Percentiles rank a stretch among this genome's conserved stretches.
Conservation (phyloP, 30 jellyfish, hydroid and myxozoan species). For the Rhopilema esculentum region DNA sequence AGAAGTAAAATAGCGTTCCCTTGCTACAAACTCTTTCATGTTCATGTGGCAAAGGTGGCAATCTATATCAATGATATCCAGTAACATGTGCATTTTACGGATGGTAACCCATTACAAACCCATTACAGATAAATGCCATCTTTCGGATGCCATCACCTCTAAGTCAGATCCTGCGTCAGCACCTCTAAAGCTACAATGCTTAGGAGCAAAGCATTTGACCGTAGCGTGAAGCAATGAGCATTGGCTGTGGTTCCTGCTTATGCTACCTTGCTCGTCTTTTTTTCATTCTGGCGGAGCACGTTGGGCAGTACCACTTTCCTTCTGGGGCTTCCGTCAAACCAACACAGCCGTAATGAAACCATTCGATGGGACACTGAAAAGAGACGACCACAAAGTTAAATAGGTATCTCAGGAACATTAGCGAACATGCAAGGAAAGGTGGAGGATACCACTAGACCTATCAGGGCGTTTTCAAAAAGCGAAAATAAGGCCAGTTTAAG, state of each 20-base stretch:
- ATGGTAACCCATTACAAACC: too few species aligned
- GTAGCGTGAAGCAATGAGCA: neutral
- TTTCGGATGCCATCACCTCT: too few species aligned
- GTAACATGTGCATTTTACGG: too few species aligned
- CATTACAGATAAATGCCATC: too few species aligned
- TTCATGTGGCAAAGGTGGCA: too few species aligned
- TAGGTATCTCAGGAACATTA: neutral
- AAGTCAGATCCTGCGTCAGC: neutral
- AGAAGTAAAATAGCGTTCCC: too few species aligned
- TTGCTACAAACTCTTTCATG: too few species aligned
- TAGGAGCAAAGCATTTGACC: neutral
- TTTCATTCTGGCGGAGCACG: constrained; percentile 79
- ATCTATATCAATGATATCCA: too few species aligned
- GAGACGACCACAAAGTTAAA: neutral
- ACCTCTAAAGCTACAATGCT: neutral
- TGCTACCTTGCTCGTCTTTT: constrained; percentile 86
- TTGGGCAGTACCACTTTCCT: constrained; percentile 98
- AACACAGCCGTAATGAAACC: constrained; percentile 98
- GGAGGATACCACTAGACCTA: too few species aligned
- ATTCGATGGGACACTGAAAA: constrained; percentile 88
- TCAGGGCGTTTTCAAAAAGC: too few species aligned
- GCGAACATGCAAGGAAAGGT: too few species aligned
- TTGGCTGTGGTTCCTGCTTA: neutral
- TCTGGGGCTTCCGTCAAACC: constrained; percentile 96
- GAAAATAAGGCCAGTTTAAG: too few species aligned